Evolutionary conservation across 2,113 vertebrate species (phyloP).

Genomic region (Leucopsar rothschildi): DNA sequence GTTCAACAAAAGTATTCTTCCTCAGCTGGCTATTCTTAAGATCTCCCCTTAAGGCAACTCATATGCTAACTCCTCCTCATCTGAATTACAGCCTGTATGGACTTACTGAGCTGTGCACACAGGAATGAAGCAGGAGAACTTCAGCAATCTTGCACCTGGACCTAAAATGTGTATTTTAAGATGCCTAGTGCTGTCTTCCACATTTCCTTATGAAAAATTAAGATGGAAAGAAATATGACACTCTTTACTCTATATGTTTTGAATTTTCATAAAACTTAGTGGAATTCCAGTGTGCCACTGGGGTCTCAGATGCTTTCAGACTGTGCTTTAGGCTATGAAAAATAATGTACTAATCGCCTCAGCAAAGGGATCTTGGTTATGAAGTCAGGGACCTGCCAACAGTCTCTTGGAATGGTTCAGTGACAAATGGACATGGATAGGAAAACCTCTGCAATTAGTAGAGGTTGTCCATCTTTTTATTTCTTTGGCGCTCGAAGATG

Average conservation of each 20-base stretch:
- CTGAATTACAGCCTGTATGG: neutral
- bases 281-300: neutral
- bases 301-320: neutral
- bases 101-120: neutral
- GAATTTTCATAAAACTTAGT: neutral
- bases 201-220: neutral
- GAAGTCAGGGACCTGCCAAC: neutral
- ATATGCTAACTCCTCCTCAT: neutral
- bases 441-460: neutral
- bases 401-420: neutral
- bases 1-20: neutral
- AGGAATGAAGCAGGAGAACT: neutral
- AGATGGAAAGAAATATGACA: neutral
- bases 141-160: neutral
- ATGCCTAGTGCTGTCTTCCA: neutral
- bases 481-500: neutral
- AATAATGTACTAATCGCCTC: neutral
- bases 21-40: neutral
- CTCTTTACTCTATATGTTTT: neutral
- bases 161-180: neutral
- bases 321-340: neutral
- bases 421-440: neutral
- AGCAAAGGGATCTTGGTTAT: neutral
- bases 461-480: conserved; percentile 13
- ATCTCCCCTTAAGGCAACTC: neutral